Conservation (phyloP, 1,140 invertebrate genomes). For the Drosophila ohnishii region DNA sequence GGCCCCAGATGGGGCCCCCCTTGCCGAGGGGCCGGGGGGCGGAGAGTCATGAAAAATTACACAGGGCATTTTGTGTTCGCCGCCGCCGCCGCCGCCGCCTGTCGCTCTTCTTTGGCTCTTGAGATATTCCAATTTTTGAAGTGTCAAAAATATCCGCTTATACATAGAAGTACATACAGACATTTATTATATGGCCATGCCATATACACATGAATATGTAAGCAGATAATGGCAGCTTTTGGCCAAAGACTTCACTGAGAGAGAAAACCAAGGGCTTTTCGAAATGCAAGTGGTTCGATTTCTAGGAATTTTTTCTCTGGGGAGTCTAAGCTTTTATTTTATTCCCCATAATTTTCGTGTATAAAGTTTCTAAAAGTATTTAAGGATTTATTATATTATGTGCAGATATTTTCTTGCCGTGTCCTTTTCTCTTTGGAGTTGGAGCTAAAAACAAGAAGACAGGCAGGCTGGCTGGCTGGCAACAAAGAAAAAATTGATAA, state of each 20-base stretch:
- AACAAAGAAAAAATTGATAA: conserved; percentile 43
- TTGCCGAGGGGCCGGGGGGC: background rate
- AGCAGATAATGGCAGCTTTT: conserved; percentile 70
- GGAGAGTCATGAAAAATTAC: conserved; percentile 69
- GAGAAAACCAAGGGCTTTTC: background rate
- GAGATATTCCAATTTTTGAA: conserved; percentile 78
- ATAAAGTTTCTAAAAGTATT: background rate
- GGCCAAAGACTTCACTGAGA: conserved; percentile 9
- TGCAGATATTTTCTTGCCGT: conserved; percentile 17
- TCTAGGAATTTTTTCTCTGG: background rate
- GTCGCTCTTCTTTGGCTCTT: conserved; percentile 51
- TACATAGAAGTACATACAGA: conserved; percentile 42
- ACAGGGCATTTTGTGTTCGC: conserved; percentile 48
- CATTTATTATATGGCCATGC: conserved; percentile 39
- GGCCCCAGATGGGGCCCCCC: conserved; percentile 56
- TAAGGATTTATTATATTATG: background rate
- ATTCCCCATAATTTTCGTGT: background rate
- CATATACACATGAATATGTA: conserved; percentile 71
- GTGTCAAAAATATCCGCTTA: conserved; percentile 78
- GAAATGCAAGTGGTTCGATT: background rate
- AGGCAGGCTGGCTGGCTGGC: conserved; percentile 9
- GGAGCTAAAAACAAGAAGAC: conserved; percentile 52
- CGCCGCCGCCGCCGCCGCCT: conserved; percentile 30
- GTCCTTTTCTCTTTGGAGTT: conserved; percentile 36
- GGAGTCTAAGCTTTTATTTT: background rate